Evolutionary conservation across 35 echinoderm and acorn worm genomes (phyloP), one percentile per base, ranked within the genome.

Genomic region (Anneissia japonica): DNA sequence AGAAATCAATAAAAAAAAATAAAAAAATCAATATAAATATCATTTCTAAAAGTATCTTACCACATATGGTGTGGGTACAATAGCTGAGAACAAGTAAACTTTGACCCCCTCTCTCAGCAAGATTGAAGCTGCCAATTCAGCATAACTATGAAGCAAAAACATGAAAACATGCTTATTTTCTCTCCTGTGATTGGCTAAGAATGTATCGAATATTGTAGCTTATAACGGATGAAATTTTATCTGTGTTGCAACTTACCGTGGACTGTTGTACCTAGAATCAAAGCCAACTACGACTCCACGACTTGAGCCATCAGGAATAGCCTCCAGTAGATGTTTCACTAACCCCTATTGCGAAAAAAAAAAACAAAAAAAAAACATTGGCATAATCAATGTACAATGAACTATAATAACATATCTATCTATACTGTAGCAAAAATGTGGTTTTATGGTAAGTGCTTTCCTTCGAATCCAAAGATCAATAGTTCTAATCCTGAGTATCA

Each of bases 51-150:
- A 19, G 26, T 64, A 12, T 89, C 95, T 91, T 78, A 93, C 95
- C 85, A 97, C 95, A 89, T 93, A 97, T 29, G 95, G 95, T 87
- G 95, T 97, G 82, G 95, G 95, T 12, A 87, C 89, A 74, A 93
- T 93, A 39, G 89, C 75, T 82, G 91, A 93, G 74, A 93, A 97
- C 19, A 93, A 80, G 74, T 86, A 93, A 34, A 97, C 95, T 74
- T 88, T 92, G 21, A 97, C 81, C 30, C 91, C 95, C 4, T 85
- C 95, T 17, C 86, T 41, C 16, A 97, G 72, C 64, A 93, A 76
- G 0, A 97, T 93, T 38, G 91, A 75, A 29, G 84, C 88, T 23
- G 95, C 86, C 46, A 97, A 74, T 32, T 90, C 87, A 75, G 95
- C 95, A 89, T 82, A 97, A 55, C 95, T 97, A 83, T 30, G 40